Conservation (phyloP, 2,113 vertebrate genomes). For the Toxostoma redivivum region DNA sequence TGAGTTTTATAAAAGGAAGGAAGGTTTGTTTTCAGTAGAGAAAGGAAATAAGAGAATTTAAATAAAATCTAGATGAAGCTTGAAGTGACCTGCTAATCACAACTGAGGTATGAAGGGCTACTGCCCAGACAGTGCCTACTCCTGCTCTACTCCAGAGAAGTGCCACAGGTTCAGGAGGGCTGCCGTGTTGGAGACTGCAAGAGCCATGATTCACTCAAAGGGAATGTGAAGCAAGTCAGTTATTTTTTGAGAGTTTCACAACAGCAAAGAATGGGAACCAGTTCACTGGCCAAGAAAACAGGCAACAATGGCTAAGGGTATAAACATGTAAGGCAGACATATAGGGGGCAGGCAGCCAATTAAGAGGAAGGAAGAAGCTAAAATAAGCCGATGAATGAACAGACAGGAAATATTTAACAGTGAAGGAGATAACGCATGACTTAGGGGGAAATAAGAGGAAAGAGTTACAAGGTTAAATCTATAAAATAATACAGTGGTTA, state of each 20-base stretch:
- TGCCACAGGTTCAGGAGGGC: background rate
- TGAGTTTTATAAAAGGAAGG: background rate
- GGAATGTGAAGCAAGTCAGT: background rate
- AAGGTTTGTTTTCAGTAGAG: background rate
- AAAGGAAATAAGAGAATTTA: background rate
- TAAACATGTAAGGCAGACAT: background rate
- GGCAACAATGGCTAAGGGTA: constrained; percentile 30
- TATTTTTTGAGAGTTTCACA: constrained; percentile 44
- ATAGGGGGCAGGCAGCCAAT: constrained; percentile 29
- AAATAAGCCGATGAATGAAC: constrained; percentile 54
- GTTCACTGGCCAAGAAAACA: constrained; percentile 13
- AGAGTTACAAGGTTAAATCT: constrained; percentile 52
- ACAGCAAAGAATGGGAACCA: constrained; percentile 30
- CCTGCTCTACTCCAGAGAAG: background rate
- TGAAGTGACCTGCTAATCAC: background rate
- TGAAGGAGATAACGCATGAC: constrained; percentile 47
- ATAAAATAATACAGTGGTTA: constrained; percentile 25
- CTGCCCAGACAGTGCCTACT: background rate
- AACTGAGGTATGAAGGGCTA: background rate
- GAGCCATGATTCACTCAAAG: background rate
- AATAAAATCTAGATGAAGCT: background rate
- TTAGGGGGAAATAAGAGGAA: constrained; percentile 44
- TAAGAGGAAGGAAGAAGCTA: constrained; percentile 60
- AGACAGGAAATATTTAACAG: constrained; percentile 61
- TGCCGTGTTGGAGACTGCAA: rapidly evolving